These are phyloP conservation scores for Nipponia nippon DNA, from an alignment of 2,113 vertebrate genomes.

Conservation along the genomic window DNA sequence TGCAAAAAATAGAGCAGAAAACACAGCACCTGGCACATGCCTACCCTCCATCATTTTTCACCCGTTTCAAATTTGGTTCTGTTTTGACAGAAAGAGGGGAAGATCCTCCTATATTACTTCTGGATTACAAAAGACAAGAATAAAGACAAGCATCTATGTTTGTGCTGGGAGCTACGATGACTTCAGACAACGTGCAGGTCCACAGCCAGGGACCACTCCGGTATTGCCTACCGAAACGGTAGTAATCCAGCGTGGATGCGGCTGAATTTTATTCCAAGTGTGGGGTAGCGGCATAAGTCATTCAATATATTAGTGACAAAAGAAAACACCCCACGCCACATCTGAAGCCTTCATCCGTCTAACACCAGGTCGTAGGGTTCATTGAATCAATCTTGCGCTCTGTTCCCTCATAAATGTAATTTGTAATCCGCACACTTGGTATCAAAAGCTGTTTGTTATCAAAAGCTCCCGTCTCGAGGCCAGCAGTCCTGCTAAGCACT, in stretches of 20 bases:
- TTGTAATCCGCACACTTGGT: background rate
- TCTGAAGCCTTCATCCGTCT: background rate
- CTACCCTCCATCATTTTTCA: background rate
- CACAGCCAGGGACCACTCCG: background rate
- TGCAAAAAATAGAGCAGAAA: background rate
- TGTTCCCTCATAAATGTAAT: background rate
- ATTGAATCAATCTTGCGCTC: background rate
- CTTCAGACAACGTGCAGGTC: background rate
- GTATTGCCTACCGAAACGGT: background rate
- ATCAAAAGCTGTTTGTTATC: background rate
- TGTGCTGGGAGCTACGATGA: no score
- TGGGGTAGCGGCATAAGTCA: background rate
- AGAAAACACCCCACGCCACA: background rate
- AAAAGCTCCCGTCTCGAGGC: background rate
- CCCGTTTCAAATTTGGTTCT: background rate
- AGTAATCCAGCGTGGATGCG: background rate
- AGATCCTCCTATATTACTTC: background rate
- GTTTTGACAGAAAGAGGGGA: background rate
- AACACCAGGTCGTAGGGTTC: background rate
- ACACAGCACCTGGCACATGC: background rate
- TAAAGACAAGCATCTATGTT: background rate
- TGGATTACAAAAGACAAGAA: background rate
- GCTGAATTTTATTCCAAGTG: background rate
- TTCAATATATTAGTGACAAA: background rate
- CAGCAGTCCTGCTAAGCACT: background rate